Evolutionary conservation across 2,113 vertebrate species (phyloP).

Genomic region (Oxyura jamaicensis): DNA sequence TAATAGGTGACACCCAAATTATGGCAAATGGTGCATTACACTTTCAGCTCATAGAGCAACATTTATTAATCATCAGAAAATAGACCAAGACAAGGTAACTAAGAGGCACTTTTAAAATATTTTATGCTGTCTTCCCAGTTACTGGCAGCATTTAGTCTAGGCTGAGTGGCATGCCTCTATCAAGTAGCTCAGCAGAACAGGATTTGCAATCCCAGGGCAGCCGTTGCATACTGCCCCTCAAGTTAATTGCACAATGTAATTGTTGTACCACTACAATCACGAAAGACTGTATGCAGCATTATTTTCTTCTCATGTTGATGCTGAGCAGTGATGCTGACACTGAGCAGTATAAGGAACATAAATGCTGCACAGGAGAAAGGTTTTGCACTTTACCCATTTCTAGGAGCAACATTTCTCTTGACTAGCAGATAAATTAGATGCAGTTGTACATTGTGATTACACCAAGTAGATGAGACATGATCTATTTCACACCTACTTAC

Average conservation of each 20-base stretch:
- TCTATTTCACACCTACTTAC: not conserved
- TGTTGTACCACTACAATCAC: fast-evolving
- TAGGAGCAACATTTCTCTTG: not conserved
- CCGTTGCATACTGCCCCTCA: not conserved
- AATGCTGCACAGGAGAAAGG: fast-evolving
- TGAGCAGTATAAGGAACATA: not conserved
- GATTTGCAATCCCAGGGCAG: not conserved
- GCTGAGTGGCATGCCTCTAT: too few species aligned
- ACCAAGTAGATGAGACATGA: not conserved
- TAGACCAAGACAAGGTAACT: not conserved
- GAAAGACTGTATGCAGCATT: not conserved
- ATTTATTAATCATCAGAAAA: not conserved
- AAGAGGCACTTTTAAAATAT: not conserved
- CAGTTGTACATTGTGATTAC: not conserved
- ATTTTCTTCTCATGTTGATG: not conserved
- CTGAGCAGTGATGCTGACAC: not conserved
- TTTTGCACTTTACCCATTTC: not conserved
- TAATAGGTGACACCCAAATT: not conserved
- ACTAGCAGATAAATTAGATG: not conserved
- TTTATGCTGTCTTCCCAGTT: not conserved
- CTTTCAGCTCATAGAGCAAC: not conserved
- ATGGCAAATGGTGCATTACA: not conserved
- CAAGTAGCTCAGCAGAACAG: not conserved
- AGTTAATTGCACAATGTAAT: not conserved
- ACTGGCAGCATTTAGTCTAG: not conserved